These are phyloP conservation scores for Lates calcarifer DNA, from an alignment of 2,113 vertebrate species.

Conservation along the genomic window DNA sequence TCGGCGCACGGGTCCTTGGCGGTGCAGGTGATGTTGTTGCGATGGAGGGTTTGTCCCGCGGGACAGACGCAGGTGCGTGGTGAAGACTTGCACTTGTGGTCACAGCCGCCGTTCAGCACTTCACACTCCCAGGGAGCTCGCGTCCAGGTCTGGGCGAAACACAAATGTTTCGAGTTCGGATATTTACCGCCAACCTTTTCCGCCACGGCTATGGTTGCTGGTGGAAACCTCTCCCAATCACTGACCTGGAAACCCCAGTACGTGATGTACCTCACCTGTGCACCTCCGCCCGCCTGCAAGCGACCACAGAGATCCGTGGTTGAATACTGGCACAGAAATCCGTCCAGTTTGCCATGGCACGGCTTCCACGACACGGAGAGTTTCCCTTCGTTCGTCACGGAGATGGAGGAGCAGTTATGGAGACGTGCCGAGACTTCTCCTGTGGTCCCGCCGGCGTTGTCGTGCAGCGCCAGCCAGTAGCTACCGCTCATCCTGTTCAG, in stretches of 20 bases:
- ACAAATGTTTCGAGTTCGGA: slow-evolving; percentile 33
- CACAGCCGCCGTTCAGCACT: slow-evolving; percentile 61
- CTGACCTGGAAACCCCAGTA: background rate
- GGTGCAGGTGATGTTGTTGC: slow-evolving; percentile 64
- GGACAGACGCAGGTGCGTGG: slow-evolving; percentile 52
- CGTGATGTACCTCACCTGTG: background rate
- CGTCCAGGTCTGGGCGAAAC: accelerated
- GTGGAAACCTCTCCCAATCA: background rate
- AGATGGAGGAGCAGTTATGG: slow-evolving; percentile 16
- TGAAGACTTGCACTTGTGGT: background rate
- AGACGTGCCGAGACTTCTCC: background rate
- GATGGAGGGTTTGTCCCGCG: slow-evolving; percentile 7
- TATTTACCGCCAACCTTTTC: accelerated
- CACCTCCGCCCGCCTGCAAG: accelerated
- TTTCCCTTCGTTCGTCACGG: background rate
- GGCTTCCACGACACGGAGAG: accelerated
- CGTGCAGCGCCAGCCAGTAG: slow-evolving; percentile 45
- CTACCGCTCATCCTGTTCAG: background rate
- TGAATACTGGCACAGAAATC: slow-evolving; percentile 43
- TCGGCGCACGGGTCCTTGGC: background rate
- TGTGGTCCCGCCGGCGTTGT: accelerated
- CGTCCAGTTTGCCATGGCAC: slow-evolving; percentile 15
- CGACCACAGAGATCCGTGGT: accelerated
- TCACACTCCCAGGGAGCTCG: slow-evolving; percentile 69
- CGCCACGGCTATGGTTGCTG: slow-evolving; percentile 16